phyloP scores from a whole-genome alignment of 1,140 invertebrate species.

The Lasioglossum albipes region DNA sequence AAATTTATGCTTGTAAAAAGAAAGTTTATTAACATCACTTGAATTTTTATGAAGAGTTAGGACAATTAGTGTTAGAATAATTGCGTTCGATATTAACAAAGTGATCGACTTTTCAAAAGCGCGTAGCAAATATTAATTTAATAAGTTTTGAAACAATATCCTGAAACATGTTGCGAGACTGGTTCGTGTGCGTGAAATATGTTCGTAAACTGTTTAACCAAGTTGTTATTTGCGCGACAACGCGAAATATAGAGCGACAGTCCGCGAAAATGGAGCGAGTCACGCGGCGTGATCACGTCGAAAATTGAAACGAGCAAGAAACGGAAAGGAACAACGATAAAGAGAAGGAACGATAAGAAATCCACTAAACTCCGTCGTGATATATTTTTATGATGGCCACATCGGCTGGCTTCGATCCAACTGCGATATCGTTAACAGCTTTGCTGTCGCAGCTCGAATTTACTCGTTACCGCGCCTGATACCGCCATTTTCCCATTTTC shows the following conservation, averaged over 20 bases:
- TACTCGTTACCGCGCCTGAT: slow-evolving; percentile 10
- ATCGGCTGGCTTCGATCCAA: slow-evolving; percentile 22
- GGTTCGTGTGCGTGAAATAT: neutral
- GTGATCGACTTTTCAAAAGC: too few relatives aligned
- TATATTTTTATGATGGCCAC: slow-evolving; percentile 15
- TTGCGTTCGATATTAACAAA: too few relatives aligned
- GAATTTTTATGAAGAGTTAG: too few relatives aligned
- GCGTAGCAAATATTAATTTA: too few relatives aligned
- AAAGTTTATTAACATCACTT: too few relatives aligned
- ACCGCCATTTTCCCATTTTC: neutral
- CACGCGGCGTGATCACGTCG: neutral
- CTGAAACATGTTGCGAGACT: neutral
- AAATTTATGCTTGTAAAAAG: too few relatives aligned
- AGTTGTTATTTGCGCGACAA: neutral
- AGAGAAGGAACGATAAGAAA: neutral
- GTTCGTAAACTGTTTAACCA: neutral
- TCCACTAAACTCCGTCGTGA: slow-evolving; percentile 1
- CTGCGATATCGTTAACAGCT: slow-evolving; percentile 9
- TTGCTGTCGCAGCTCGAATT: slow-evolving; percentile 3
- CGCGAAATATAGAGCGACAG: neutral
- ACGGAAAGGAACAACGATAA: neutral
- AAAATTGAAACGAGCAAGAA: slow-evolving; percentile 7
- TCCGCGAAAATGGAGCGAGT: neutral
- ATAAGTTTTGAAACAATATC: too few relatives aligned
- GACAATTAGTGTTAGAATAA: too few relatives aligned